A percentile compares a stretch with the other conserved stretches of the same genome.
Conservation (phyloP, 2,113 vertebrate genomes). For the Peromyscus leucopus region DNA sequence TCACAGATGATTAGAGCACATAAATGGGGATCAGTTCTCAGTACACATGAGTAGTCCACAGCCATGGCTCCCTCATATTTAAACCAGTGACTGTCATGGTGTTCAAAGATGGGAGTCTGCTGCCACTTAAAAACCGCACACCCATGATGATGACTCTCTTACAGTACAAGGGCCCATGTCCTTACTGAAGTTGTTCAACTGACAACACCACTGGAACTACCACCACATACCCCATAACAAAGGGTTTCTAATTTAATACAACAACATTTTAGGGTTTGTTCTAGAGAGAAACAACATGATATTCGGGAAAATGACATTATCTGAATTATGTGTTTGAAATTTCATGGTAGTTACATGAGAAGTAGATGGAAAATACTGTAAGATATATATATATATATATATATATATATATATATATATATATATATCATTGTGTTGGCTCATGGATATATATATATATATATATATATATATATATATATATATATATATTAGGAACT, state of each 20-base stretch:
- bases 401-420: too few relatives aligned
- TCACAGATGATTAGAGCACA: background rate
- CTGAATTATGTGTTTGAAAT: background rate
- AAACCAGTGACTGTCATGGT: background rate
- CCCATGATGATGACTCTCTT: background rate
- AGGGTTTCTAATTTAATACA: background rate
- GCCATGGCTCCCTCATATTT: background rate
- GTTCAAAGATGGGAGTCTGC: background rate
- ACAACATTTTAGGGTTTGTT: background rate
- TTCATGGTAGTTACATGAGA: background rate
- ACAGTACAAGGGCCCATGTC: accelerated
- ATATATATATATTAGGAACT: background rate
- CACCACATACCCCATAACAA: accelerated
- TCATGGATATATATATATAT: too few relatives aligned
- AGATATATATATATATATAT: background rate
- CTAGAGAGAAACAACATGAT: background rate
- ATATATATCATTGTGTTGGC: too few relatives aligned
- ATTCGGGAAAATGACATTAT: background rate
- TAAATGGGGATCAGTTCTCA: background rate
- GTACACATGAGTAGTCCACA: background rate
- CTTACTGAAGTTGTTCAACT: accelerated
- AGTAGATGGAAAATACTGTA: background rate
- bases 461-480: background rate
- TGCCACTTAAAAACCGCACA: background rate
- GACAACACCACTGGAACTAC: background rate